Evolutionary conservation across 2,113 vertebrate genomes (phyloP).

Genomic region (Crypturellus undulatus): DNA sequence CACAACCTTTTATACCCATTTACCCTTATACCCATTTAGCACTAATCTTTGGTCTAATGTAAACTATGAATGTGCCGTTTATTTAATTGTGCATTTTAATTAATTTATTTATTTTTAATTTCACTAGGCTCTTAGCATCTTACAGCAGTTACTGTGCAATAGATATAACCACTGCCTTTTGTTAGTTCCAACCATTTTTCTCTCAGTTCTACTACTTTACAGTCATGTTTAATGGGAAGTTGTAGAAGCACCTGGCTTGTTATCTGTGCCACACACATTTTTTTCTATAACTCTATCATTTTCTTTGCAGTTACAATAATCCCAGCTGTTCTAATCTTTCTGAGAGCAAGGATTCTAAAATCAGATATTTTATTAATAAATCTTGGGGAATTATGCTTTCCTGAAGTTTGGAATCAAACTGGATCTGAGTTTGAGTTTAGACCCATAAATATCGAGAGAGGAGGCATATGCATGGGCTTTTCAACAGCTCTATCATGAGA

Average conservation of each 20-base stretch:
- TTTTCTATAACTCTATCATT: neutral
- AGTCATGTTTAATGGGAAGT: neutral
- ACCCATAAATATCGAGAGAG: neutral
- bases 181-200: neutral
- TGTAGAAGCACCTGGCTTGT: neutral
- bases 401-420: neutral
- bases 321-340: neutral
- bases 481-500: neutral
- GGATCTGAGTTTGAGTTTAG: neutral
- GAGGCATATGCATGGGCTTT: accelerated
- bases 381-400: neutral
- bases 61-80: neutral
- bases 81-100: neutral
- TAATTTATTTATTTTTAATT: neutral
- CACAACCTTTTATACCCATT: no score
- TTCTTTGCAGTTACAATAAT: neutral
- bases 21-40: neutral
- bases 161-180: neutral
- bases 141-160: neutral
- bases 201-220: neutral
- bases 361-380: neutral
- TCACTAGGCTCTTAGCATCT: neutral
- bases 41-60: neutral
- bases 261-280: neutral
- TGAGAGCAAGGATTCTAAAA: neutral